Base-by-base conservation (phyloP, 2,888 invertebrate genomes). In the Notodonta ziczac region DNA sequence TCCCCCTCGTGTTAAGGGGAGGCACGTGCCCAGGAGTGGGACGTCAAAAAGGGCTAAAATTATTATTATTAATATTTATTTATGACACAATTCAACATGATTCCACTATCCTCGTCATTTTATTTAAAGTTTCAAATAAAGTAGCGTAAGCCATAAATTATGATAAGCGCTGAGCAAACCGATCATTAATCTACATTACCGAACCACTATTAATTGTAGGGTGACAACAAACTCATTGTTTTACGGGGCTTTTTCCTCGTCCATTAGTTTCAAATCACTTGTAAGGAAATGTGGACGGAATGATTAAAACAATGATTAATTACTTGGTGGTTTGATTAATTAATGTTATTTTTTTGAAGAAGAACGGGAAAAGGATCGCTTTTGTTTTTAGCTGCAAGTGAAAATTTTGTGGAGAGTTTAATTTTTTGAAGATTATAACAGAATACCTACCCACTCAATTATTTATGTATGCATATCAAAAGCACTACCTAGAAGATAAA, bases 171-270 rank as follows among this genome's bases (percentile, higher is more conserved):
- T 58, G 63, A 64, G 74, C 74, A 73, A 72, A 71, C 64, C 68
- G 65, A 68, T 73, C 73, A 83, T 84, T 82, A 82, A 82, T 82
- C 80, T 72, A 67, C 67, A 80, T 81, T 80, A 81, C 70, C 72
- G 75, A 63, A 67, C 67, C 71, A 73, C 78, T 80, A 82, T 83
- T 78, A 81, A 83, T 79, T 73, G 75, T 72, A 72, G 73, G 65
- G 72, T 50, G 74, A 75, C 74, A 73, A 60, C 55, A 62, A 63
- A 68, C 56, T 63, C 62, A 56, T 72, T 70, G 70, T 74, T 74
- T 72, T 55, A 68, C 55, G 58, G 65, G 73, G 67, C 72, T 68
- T 73, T 68, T 75, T 67, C 72, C 68, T 67, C 56, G 62, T 66
- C 67, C 62, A 73, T 73, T 64, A 67, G 58, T 66, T 73, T 67